Evolutionary conservation across 2,113 vertebrate genomes (phyloP).

Genomic region (Malaclemys terrapin): DNA sequence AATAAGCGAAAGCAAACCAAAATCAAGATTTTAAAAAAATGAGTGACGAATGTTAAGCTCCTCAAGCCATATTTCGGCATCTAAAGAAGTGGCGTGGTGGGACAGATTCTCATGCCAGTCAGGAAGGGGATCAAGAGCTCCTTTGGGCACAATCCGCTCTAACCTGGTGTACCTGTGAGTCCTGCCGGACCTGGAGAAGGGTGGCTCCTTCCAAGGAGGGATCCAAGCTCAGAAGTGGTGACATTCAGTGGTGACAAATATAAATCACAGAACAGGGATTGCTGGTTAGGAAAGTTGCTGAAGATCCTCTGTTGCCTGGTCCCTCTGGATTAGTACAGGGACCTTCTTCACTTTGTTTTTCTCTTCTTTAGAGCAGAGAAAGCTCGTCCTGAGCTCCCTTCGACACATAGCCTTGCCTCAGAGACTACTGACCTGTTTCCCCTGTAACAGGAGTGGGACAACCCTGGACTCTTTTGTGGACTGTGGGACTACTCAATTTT

Average conservation of each 20-base stretch:
- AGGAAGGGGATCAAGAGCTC: neutral
- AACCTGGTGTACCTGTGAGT: neutral
- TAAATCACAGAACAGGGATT: neutral
- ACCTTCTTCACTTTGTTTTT: too few relatives aligned
- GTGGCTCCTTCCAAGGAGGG: neutral
- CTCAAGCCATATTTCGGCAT: neutral
- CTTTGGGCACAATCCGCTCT: neutral
- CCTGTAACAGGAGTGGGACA: neutral
- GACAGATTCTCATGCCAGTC: neutral
- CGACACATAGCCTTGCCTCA: neutral
- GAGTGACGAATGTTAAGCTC: neutral
- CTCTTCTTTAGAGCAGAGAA: too few relatives aligned
- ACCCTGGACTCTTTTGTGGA: neutral
- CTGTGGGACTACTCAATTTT: neutral
- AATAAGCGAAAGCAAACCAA: neutral
- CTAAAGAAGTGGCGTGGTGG: neutral
- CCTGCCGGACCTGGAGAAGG: neutral
- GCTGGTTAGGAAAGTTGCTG: too few relatives aligned
- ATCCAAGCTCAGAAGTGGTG: neutral
- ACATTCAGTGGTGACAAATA: neutral
- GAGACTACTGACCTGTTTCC: neutral
- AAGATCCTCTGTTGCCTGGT: too few relatives aligned
- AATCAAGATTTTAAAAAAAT: slow-evolving; percentile 36
- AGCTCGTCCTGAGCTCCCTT: too few relatives aligned
- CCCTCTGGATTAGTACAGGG: too few relatives aligned